Percentiles rank a stretch among this genome's conserved stretches.
Evolutionary conservation across 2,888 invertebrate species (phyloP).

Genomic region (Epistrophe grossulariae): DNA sequence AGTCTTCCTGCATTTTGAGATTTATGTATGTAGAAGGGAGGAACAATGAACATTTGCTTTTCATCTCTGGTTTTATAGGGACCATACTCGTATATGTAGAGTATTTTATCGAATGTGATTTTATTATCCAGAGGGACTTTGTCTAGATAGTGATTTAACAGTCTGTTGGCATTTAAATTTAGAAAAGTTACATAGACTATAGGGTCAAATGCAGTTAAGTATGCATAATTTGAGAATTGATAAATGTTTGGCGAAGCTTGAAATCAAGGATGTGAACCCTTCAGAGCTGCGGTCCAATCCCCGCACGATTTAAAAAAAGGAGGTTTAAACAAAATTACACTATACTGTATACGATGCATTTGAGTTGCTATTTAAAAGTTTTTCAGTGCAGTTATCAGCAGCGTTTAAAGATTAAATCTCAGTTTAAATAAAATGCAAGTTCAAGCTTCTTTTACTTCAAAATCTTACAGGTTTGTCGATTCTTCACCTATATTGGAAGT

Average conservation of each 20-base stretch:
- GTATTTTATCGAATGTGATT: neutral
- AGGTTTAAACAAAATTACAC: too few relatives aligned
- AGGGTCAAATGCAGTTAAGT: neutral
- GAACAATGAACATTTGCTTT: neutral
- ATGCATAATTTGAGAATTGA: neutral
- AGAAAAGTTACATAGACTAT: neutral
- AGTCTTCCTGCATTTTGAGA: conserved; percentile 1
- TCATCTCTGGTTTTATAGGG: neutral
- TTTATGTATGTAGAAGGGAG: conserved; percentile 7
- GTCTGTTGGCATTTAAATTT: conserved; percentile 1
- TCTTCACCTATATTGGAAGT: too few relatives aligned
- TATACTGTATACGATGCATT: too few relatives aligned
- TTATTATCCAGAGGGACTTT: neutral
- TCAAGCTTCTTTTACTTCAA: too few relatives aligned
- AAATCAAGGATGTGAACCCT: neutral
- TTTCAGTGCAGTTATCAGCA: too few relatives aligned
- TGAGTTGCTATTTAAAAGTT: too few relatives aligned
- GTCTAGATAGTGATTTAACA: neutral
- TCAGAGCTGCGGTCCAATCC: too few relatives aligned
- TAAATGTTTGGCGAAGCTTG: neutral
- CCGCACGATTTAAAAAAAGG: too few relatives aligned
- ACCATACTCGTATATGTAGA: neutral
- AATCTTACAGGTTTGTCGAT: too few relatives aligned
- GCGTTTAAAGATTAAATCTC: too few relatives aligned
- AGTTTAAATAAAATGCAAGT: too few relatives aligned